phyloP scores from a whole-genome alignment of 2,113 vertebrate species.

The Stigmatopora argus region DNA sequence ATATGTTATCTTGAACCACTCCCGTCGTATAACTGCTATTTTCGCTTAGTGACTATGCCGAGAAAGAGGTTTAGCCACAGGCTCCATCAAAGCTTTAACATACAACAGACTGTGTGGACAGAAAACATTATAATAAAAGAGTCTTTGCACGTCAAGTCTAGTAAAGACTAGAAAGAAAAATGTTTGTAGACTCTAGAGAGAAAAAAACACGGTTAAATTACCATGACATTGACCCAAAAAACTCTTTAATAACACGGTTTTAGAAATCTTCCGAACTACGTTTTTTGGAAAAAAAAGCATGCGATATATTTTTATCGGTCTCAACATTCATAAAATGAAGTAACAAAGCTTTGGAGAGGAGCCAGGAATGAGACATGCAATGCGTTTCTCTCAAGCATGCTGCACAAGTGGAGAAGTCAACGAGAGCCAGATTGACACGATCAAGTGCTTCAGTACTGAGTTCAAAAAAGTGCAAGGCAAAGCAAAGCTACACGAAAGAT shows the following conservation, averaged over 20 bases:
- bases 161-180: constrained; percentile 29
- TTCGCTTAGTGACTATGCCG: not conserved
- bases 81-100: not conserved
- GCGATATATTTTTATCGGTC: constrained; percentile 55
- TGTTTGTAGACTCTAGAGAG: constrained; percentile 35
- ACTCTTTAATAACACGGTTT: constrained; percentile 48
- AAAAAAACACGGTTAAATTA: constrained; percentile 58
- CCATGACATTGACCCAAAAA: constrained; percentile 49
- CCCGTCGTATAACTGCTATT: not conserved
- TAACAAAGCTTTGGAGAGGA: constrained; percentile 39
- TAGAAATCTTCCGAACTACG: constrained; percentile 36
- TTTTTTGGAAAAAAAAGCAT: constrained; percentile 10
- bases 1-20: not conserved
- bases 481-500: constrained; percentile 11
- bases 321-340: constrained; percentile 34
- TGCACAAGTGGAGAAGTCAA: constrained; percentile 38
- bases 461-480: constrained; percentile 47
- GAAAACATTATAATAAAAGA: constrained; percentile 15
- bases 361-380: constrained; percentile 30
- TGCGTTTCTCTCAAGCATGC: constrained; percentile 27
- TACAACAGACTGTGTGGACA: constrained; percentile 1
- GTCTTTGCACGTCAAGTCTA: not conserved
- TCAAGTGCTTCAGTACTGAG: constrained; percentile 35
- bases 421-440: constrained; percentile 36
- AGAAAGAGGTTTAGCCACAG: not conserved